Conservation (phyloP, 2,797 vertebrate species). For the Pogoniulus pusillus region DNA sequence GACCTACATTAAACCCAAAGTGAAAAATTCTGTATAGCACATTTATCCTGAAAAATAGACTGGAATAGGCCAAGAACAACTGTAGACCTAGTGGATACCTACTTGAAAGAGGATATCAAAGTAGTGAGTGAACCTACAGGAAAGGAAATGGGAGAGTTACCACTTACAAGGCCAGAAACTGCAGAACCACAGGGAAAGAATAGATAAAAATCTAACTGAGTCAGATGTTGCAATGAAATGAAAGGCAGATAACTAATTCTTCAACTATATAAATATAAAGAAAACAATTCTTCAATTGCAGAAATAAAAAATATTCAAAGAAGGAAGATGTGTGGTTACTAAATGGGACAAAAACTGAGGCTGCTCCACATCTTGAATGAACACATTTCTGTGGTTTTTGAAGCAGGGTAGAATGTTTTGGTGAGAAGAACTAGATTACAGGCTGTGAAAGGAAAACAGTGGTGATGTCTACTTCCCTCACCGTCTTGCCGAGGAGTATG, state of each 20-base stretch:
- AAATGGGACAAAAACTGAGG: not conserved
- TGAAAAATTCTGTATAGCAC: not conserved
- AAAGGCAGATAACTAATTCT: not conserved
- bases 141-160: not conserved
- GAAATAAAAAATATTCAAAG: not conserved
- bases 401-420: no score
- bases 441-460: no score
- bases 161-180: not conserved
- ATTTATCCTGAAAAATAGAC: not conserved
- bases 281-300: not conserved
- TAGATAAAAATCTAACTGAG: not conserved
- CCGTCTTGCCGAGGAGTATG: no score
- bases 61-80: not conserved
- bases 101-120: not conserved
- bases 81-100: not conserved
- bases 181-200: not conserved
- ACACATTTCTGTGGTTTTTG: not conserved
- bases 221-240: not conserved
- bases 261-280: not conserved
- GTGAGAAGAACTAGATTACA: no score
- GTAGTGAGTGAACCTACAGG: not conserved
- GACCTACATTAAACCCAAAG: not conserved
- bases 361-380: not conserved
- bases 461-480: no score
- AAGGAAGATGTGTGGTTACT: not conserved